These are phyloP conservation scores for Bugula neritina DNA, from an alignment of 2,888 invertebrate species.

Conservation along the genomic window DNA sequence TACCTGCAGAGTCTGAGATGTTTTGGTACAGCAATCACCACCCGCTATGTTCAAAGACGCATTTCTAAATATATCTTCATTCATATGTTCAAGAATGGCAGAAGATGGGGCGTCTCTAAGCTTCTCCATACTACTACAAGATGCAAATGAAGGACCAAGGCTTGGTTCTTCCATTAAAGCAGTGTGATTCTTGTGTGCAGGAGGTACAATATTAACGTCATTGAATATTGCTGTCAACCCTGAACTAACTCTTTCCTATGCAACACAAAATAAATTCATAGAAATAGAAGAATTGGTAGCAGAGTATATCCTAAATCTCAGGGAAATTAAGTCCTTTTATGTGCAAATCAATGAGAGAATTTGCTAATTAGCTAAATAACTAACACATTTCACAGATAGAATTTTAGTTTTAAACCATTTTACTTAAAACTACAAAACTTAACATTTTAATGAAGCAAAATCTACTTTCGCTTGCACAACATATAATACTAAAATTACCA, in stretches of 20 bases:
- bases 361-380: too few relatives aligned
- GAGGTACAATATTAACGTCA: slow-evolving; percentile 15
- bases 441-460: too few relatives aligned
- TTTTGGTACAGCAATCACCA: not conserved
- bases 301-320: too few relatives aligned
- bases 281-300: too few relatives aligned
- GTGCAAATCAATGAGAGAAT: too few relatives aligned
- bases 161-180: not conserved
- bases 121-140: not conserved
- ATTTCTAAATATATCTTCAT: not conserved
- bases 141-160: not conserved
- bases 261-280: too few relatives aligned
- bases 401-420: too few relatives aligned
- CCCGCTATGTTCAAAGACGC: not conserved
- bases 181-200: slow-evolving; percentile 7
- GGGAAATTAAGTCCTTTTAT: too few relatives aligned
- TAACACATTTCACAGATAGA: too few relatives aligned
- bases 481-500: too few relatives aligned
- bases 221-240: not conserved
- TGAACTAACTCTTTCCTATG: not conserved
- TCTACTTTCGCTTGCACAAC: too few relatives aligned
- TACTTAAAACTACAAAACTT: too few relatives aligned
- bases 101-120: not conserved
- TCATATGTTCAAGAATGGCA: not conserved
- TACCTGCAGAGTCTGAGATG: not conserved